Percentiles rank a stretch among this genome's conserved stretches.
phyloP scores from a whole-genome alignment of 2,797 vertebrate genomes.

The Neomorphus geoffroyi region DNA sequence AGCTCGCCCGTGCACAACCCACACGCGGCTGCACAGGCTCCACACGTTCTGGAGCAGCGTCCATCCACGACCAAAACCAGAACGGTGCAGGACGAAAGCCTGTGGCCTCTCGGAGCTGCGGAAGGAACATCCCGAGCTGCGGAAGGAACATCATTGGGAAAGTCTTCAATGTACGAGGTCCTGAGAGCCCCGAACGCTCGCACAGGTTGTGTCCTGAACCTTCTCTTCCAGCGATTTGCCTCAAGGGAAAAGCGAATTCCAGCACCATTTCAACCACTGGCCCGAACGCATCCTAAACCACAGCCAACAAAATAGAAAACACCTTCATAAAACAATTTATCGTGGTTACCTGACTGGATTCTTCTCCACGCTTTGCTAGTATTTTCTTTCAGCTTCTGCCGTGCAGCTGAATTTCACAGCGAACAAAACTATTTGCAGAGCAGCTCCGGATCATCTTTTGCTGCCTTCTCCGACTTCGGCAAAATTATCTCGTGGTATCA shows the following conservation, averaged over 20 bases:
- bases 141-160: no score
- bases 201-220: no score
- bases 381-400: neutral
- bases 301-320: neutral
- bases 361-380: neutral
- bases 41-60: accelerated
- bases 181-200: no score
- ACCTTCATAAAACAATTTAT: neutral
- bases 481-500: neutral
- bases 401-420: neutral
- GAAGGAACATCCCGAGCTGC: no score
- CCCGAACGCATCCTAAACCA: neutral
- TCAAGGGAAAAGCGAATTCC: no score
- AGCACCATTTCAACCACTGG: no score
- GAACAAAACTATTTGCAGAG: neutral
- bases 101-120: no score
- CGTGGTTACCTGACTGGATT: neutral
- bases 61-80: neutral
- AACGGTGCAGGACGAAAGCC: no score
- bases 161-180: no score
- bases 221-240: no score
- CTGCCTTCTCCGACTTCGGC: neutral
- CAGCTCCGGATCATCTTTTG: neutral
- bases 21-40: no score
- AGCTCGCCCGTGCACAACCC: no score